Base-by-base conservation (phyloP, 2,888 invertebrate genomes). In the Drosophila conformis region DNA sequence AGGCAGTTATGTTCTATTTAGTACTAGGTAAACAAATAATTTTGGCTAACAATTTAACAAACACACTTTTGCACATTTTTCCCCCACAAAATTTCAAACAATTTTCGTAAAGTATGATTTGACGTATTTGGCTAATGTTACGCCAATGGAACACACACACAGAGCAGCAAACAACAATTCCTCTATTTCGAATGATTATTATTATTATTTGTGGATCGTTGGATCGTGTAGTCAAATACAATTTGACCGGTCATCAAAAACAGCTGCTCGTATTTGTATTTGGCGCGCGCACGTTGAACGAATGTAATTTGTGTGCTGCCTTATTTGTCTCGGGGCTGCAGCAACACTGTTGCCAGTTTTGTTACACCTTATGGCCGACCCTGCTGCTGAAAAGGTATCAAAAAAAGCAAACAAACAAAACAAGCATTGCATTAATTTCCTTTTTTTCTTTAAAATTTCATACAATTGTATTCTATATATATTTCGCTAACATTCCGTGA, bases 31-130 rank as follows among this genome's bases (percentile, higher is more conserved):
- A 89, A 84, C 82, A 87, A 87, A 79, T 89, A 87, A 85, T 89
- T 84, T 84, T 84, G 89, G 89, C 88, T 89, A 85, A 84, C 84
- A 84, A 82, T 89, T 89, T 82, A 82, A 84, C 85, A 85, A 87
- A 82, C 83, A 89, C 89, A 87, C 88, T 76, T 75, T 89, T 87
- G 82, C 85, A 87, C 89, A 89, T 89, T 82, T 82, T 89, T 63
- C 79, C 85, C 81, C 69, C 75, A 70, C 38, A 57, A 76, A 64
- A 77, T 65, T 81, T 77, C 29, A 49, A 63, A 64, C 64, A 70
- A 70, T 53, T 74, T 76, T 48, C 60, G 48, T 67, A 60, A 80
- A 71, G 61, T 77, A 52, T 72, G 33, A 48, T 72, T 46, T 78
- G 78, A 78, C 81, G 81, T 78, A 52, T 59, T 59, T 77, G 40